Conservation (phyloP, 2,797 vertebrate genomes). For the Cirrhinus molitorella region DNA sequence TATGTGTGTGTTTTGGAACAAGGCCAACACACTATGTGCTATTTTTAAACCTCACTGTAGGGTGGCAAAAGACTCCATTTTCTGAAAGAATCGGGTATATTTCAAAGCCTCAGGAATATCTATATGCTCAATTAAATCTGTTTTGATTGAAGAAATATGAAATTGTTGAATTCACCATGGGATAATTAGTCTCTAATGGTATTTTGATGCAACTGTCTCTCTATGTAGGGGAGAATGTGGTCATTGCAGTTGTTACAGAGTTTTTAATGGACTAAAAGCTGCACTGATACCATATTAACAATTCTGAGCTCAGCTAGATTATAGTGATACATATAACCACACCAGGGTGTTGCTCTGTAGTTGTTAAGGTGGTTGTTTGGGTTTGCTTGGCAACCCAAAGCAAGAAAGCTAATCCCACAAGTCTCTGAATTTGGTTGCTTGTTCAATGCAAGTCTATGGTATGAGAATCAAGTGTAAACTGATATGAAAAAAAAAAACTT, state of each 20-base stretch:
- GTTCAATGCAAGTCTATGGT: background rate
- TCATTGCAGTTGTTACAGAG: background rate
- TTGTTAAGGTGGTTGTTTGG: background rate
- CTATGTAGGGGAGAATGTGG: background rate
- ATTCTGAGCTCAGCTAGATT: background rate
- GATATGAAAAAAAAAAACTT: background rate
- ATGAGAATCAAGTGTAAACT: background rate
- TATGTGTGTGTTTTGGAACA: constrained; percentile 71
- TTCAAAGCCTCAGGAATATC: constrained; percentile 4
- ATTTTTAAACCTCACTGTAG: constrained; percentile 72
- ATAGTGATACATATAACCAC: background rate
- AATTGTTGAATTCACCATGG: background rate
- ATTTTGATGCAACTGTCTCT: background rate
- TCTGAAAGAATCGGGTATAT: constrained; percentile 55
- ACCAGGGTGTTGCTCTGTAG: background rate
- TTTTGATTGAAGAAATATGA: background rate
- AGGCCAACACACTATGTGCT: constrained; percentile 72
- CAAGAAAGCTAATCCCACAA: background rate
- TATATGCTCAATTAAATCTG: background rate
- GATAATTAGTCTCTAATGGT: background rate
- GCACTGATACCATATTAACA: background rate
- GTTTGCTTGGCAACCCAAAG: background rate
- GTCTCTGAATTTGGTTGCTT: background rate
- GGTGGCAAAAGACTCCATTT: constrained; percentile 64
- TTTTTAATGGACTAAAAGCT: background rate